A percentile compares a stretch with the other conserved stretches of the same genome.
Conservation (phyloP, 2,888 invertebrate species). For the Apoda limacodes region DNA sequence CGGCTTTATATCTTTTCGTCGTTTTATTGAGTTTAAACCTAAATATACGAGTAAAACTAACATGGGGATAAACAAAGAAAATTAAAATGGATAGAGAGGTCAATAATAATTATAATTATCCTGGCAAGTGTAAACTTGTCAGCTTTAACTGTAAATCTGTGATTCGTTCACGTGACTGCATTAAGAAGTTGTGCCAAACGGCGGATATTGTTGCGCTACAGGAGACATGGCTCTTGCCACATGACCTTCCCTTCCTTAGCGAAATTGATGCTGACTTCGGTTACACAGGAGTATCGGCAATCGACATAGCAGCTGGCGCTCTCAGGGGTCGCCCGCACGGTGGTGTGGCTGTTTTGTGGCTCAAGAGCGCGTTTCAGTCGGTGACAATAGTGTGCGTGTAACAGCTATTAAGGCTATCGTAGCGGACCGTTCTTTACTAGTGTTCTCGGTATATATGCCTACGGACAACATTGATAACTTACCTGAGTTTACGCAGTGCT, state of each 20-base stretch:
- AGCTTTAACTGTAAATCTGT: too few species aligned
- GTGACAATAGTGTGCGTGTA: constrained; percentile 9
- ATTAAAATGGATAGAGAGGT: too few species aligned
- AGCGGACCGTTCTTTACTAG: constrained; percentile 6
- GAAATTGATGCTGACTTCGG: constrained; percentile 3
- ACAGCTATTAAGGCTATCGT: constrained; percentile 2
- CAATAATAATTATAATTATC: too few species aligned
- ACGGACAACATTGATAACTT: constrained; percentile 11
- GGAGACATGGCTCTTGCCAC: too few species aligned
- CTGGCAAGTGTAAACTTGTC: too few species aligned
- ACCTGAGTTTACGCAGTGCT: constrained; percentile 14
- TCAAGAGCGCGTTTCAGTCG: constrained; percentile 4
- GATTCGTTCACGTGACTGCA: too few species aligned
- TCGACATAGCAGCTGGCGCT: constrained; percentile 8
- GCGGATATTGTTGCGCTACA: constrained; percentile 9
- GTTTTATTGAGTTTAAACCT: too few species aligned
- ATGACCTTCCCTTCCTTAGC: too few species aligned
- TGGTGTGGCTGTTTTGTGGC: constrained; percentile 10
- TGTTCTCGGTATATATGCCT: constrained; percentile 17
- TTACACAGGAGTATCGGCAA: constrained; percentile 4
- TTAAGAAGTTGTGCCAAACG: too few species aligned
- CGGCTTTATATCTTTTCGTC: too few species aligned
- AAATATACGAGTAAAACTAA: too few species aligned
- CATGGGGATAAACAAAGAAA: too few species aligned
- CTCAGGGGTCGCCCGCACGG: constrained; percentile 10